A percentile compares a stretch with the other conserved stretches of the same genome.
Evolutionary conservation across 2,797 vertebrate genomes (phyloP).

Genomic region (Garrulus glandarius): DNA sequence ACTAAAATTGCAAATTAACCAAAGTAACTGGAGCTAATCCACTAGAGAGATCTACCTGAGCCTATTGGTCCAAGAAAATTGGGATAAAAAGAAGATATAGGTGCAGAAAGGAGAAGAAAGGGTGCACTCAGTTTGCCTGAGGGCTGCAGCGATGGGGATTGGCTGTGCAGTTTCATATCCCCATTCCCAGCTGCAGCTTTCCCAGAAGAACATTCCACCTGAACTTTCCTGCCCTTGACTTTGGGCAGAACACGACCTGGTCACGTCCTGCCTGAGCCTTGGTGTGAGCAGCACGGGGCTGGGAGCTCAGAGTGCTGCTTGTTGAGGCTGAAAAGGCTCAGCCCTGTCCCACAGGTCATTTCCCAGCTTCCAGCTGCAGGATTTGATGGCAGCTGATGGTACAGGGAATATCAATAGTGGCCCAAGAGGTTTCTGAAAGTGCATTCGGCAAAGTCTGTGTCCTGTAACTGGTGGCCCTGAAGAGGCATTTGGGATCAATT

Average conservation of each 20-base stretch:
- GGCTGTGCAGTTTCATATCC: neutral
- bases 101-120: neutral
- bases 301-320: neutral
- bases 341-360: neutral
- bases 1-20: neutral
- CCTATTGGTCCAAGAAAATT: fast-evolving
- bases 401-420: neutral
- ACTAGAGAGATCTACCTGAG: neutral
- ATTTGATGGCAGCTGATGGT: neutral
- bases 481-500: neutral
- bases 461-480: neutral
- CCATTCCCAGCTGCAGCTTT: neutral
- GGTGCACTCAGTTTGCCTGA: fast-evolving
- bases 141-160: fast-evolving
- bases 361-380: neutral
- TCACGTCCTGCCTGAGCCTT: fast-evolving
- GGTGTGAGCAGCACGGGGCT: neutral
- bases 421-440: neutral
- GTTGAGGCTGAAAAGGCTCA: neutral
- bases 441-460: neutral
- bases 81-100: fast-evolving
- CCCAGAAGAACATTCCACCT: neutral
- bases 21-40: neutral
- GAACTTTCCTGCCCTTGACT: neutral
- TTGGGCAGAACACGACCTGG: neutral